Conservation (phyloP, 2,113 vertebrate genomes). For the Rhinopomastus cyanomelas region DNA sequence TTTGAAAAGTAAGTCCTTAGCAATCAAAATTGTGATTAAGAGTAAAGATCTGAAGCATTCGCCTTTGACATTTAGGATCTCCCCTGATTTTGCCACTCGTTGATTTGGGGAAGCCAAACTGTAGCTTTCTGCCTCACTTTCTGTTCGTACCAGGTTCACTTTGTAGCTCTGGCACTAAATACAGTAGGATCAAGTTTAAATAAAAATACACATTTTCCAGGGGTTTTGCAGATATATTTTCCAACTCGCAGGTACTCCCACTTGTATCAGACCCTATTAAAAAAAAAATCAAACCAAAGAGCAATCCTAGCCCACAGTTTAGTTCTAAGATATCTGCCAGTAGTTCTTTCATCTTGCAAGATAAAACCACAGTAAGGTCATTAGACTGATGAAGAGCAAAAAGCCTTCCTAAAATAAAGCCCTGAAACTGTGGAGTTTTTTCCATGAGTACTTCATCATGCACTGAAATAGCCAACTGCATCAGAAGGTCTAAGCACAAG, state of each 20-base stretch:
- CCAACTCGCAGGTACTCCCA: not conserved
- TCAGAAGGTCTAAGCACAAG: not conserved
- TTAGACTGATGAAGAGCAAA: not conserved
- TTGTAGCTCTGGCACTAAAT: conserved; percentile 5
- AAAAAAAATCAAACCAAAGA: conserved; percentile 7
- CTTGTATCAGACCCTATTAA: not conserved
- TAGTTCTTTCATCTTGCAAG: conserved; percentile 16
- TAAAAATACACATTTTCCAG: not conserved
- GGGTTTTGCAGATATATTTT: not conserved
- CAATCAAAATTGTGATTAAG: not conserved
- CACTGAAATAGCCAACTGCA: not conserved
- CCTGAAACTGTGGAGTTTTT: not conserved
- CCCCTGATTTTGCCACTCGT: not conserved
- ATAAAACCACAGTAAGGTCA: not conserved
- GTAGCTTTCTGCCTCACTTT: not conserved
- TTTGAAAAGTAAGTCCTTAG: not conserved
- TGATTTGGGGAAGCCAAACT: not conserved
- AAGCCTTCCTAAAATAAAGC: not conserved
- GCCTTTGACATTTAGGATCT: not conserved
- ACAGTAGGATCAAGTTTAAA: not conserved
- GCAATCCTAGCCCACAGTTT: not conserved
- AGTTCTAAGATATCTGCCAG: not conserved
- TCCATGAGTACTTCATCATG: not conserved
- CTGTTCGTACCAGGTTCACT: not conserved
- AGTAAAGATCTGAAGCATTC: not conserved